Evolutionary conservation across 2,888 invertebrate genomes (phyloP), one percentile per base, ranked within the genome.

Genomic region (Aquatica leii): DNA sequence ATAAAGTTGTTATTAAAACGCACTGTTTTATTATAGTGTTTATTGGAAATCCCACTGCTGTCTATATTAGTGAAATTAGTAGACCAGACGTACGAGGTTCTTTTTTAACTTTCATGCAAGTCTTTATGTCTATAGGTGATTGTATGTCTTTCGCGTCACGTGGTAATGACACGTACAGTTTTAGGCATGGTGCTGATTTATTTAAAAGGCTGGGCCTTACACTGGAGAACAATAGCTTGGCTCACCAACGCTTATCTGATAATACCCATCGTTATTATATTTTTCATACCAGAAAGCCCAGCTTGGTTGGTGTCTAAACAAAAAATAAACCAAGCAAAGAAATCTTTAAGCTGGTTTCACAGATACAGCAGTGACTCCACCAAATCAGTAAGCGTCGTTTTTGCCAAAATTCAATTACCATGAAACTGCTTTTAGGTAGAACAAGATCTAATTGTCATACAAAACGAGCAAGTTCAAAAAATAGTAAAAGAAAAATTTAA

Each of bases 281-380:
- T 84, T 63, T 81, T 83, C 62, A 81, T 85, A 3, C 85, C 85
- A 0, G 87, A 87, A 75, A 86, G 86, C 61, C 86, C 87, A 0
- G 82, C 85, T 1, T 87, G 86, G 86, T 78, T 86, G 0, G 82
- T 86, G 1, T 83, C 85, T 0, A 84, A 83, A 70, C 85, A 85
- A 1, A 78, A 82, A n/a, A 76, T 79, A n/a, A 84, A 84, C 2
- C 82, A 85, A 57, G 86, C 86, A 0, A 82, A 81, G 17, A 82
- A 81, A 49, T 80, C 85, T 2, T 73, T 86, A 15, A 80, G 80
- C 56, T 84, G 84, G 83, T 24, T 50, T 21, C 2, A 50, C 11
- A 24, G 6, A n/a, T n/a, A n/a, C n/a, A n/a, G n/a, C n/a, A n/a
- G n/a, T n/a, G n/a, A n/a, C n/a, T n/a, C n/a, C n/a, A n/a, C n/a